Evolutionary conservation across 2,797 vertebrate genomes (phyloP).

Genomic region (Acipenser transmontanus): DNA sequence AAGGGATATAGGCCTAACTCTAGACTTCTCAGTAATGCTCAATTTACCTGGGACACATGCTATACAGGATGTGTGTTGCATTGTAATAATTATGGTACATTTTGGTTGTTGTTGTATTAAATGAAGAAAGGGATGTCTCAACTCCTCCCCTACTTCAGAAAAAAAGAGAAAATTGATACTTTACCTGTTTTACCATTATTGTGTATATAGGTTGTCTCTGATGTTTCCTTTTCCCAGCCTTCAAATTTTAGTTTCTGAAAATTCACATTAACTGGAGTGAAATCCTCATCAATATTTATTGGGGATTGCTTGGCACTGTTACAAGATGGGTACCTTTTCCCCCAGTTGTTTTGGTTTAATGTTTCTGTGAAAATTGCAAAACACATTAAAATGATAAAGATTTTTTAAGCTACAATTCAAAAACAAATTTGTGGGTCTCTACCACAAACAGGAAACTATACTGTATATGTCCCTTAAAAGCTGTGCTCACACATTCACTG

Average conservation of each 20-base stretch:
- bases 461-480: background rate
- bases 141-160: background rate
- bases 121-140: too few relatives aligned
- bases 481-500: background rate
- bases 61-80: too few relatives aligned
- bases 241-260: constrained; percentile 81
- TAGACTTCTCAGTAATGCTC: constrained; percentile 21
- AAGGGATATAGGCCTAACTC: constrained; percentile 23
- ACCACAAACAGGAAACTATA: background rate
- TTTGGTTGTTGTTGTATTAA: too few relatives aligned
- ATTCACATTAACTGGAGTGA: constrained; percentile 84
- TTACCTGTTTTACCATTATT: constrained; percentile 95
- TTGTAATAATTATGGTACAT: too few relatives aligned
- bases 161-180: constrained; percentile 12
- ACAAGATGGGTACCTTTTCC: constrained; percentile 86
- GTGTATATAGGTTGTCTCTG: constrained; percentile 69
- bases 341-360: constrained; percentile 90
- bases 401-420: background rate
- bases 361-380: constrained; percentile 60
- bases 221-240: constrained; percentile 74
- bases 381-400: too few relatives aligned
- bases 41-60: too few relatives aligned
- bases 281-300: constrained; percentile 86
- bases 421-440: background rate
- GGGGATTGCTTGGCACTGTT: constrained; percentile 91